Evolutionary conservation across 2,797 vertebrate genomes (phyloP).

Genomic region (Crenuchus spilurus): DNA sequence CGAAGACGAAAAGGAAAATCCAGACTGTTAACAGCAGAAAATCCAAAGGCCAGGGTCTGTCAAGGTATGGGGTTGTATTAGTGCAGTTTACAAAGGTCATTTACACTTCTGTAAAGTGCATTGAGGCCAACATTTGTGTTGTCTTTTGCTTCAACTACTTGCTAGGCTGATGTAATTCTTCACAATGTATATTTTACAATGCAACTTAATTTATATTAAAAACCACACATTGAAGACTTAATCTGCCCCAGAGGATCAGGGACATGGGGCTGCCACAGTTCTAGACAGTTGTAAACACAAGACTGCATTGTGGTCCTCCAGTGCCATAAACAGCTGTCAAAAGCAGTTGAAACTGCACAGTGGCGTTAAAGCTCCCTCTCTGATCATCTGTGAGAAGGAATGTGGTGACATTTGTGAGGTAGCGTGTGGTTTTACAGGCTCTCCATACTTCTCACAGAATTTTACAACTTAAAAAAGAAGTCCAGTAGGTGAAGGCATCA

Average conservation of each 20-base stretch:
- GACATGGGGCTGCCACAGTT: neutral
- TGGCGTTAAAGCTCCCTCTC: constrained; percentile 22
- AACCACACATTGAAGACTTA: too few relatives aligned
- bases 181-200: too few relatives aligned
- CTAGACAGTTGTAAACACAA: neutral
- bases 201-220: too few relatives aligned
- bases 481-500: constrained; percentile 26
- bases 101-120: neutral
- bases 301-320: neutral
- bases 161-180: too few relatives aligned
- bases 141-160: neutral
- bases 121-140: too few relatives aligned
- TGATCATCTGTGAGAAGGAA: constrained; percentile 32
- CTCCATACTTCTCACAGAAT: constrained; percentile 30
- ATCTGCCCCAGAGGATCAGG: neutral
- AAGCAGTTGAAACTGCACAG: constrained; percentile 10
- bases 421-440: constrained; percentile 52
- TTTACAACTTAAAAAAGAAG: constrained; percentile 41
- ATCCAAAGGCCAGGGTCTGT: too few relatives aligned
- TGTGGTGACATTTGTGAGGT: constrained; percentile 57
- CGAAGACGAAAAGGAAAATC: too few relatives aligned
- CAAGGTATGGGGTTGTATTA: too few relatives aligned
- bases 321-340: constrained; percentile 39
- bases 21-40: too few relatives aligned
- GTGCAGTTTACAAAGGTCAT: too few relatives aligned